These are phyloP conservation scores for Furcula furcula DNA, from an alignment of 2,888 invertebrate species.

Conservation along the genomic window DNA sequence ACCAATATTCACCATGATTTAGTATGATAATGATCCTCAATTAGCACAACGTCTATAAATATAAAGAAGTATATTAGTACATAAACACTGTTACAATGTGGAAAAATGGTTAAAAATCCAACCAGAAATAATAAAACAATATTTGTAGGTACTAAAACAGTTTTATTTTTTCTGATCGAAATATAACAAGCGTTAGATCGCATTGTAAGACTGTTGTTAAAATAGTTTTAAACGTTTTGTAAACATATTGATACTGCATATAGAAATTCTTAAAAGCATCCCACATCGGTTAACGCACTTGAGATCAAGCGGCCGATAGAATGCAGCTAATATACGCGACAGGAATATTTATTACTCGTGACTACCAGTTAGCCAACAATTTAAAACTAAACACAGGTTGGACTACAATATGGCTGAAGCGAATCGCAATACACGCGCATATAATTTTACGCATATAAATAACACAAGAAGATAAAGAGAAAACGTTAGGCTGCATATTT, in stretches of 20 bases:
- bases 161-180: neutral
- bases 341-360: neutral
- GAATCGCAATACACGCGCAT: too few relatives aligned
- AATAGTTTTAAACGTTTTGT: neutral
- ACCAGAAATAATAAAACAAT: neutral
- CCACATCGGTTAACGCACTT: neutral
- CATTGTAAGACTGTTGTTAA: neutral
- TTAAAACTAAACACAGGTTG: too few relatives aligned
- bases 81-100: neutral
- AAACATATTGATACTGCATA: neutral
- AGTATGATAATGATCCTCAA: neutral
- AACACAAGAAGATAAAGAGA: too few relatives aligned
- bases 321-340: neutral
- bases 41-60: neutral
- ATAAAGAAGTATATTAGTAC: neutral
- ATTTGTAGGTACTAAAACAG: neutral
- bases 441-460: too few relatives aligned
- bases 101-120: neutral
- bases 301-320: neutral
- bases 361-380: too few relatives aligned
- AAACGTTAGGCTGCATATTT: too few relatives aligned
- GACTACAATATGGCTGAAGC: too few relatives aligned
- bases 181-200: neutral
- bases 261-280: too few relatives aligned
- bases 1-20: conserved; percentile 3